Evolutionary conservation across 1,140 invertebrate species (phyloP).

Genomic region (Episyrphus balteatus): DNA sequence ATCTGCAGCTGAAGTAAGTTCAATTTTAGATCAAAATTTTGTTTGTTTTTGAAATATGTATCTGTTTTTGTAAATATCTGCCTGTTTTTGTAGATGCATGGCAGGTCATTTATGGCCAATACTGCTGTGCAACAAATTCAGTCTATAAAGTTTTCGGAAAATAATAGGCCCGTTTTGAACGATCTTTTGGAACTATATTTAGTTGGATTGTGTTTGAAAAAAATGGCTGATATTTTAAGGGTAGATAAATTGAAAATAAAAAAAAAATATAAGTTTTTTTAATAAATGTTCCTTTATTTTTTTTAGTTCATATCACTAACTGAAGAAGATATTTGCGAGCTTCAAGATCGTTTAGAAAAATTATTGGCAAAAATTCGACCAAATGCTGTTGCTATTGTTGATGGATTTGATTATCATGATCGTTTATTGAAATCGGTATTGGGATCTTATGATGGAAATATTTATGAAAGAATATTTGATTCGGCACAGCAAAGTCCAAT

Average conservation of each 20-base stretch:
- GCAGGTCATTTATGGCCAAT: constrained; percentile 58
- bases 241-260: no score
- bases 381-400: constrained; percentile 80
- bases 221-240: constrained; percentile 63
- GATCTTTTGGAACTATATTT: constrained; percentile 67
- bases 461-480: constrained; percentile 77
- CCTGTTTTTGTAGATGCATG: no score
- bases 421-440: constrained; percentile 68
- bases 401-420: constrained; percentile 84
- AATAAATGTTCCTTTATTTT: constrained; percentile 32
- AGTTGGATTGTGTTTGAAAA: constrained; percentile 60
- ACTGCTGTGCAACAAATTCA: constrained; percentile 47
- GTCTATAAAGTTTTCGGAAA: constrained; percentile 38
- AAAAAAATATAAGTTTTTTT: not conserved
- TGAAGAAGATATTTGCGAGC: constrained; percentile 46
- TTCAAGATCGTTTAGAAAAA: constrained; percentile 57
- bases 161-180: constrained; percentile 46
- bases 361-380: constrained; percentile 62
- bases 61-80: no score
- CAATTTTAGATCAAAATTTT: no score
- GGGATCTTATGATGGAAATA: constrained; percentile 81
- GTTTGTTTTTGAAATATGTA: constrained; percentile 39
- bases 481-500: constrained; percentile 77
- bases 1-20: constrained; percentile 59
- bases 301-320: constrained; percentile 56